These are phyloP conservation scores for Apis dorsata DNA, from an alignment of 1,140 invertebrate species.

Conservation along the genomic window DNA sequence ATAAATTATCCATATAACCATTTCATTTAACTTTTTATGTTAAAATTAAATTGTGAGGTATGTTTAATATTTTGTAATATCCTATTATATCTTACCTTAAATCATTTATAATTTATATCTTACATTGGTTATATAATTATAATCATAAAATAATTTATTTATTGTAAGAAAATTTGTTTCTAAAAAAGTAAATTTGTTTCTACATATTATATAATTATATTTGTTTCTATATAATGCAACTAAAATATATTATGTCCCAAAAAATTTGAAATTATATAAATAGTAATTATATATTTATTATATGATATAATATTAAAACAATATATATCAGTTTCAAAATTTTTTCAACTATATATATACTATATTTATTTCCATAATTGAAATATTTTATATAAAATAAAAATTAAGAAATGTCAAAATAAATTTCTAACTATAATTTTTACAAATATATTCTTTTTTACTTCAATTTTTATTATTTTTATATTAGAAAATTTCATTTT, in stretches of 20 bases:
- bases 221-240: slow-evolving; percentile 7
- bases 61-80: slow-evolving; percentile 15
- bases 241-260: background rate
- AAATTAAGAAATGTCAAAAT: background rate
- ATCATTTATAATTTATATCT: slow-evolving; percentile 28
- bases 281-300: background rate
- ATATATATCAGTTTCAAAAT: slow-evolving; percentile 4
- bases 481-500: background rate
- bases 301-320: slow-evolving; percentile 13
- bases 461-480: background rate
- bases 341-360: background rate
- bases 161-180: slow-evolving; percentile 30
- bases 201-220: too few relatives aligned
- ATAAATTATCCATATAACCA: background rate
- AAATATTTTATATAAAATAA: background rate
- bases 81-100: background rate
- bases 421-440: background rate
- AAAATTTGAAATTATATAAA: slow-evolving; percentile 2
- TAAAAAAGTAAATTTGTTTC: too few relatives aligned
- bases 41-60: slow-evolving; percentile 20
- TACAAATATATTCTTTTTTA: background rate
- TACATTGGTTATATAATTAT: slow-evolving; percentile 17
- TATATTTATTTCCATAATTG: slow-evolving; percentile 8
- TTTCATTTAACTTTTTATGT: background rate
- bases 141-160: slow-evolving; percentile 34